phyloP scores from a whole-genome alignment of 2,888 invertebrate genomes.

The Nasonia oneida region DNA sequence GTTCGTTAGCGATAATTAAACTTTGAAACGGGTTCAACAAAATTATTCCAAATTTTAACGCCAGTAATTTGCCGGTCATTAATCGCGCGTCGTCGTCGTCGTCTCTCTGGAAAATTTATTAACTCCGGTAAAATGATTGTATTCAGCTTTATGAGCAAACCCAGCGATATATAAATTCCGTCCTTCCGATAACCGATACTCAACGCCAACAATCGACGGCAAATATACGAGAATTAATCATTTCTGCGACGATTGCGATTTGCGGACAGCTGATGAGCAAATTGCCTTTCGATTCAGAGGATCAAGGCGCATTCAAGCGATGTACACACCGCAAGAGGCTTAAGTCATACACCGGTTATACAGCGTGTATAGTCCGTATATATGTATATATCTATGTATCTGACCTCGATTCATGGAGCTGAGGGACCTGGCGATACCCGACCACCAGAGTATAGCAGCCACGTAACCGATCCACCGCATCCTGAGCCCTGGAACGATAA shows the following conservation, averaged over 20 bases:
- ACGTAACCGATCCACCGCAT: conserved; percentile 79
- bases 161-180: no score
- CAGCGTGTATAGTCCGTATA: neutral
- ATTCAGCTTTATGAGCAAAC: no score
- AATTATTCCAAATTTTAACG: neutral
- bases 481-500: conserved; percentile 76
- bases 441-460: conserved; percentile 79
- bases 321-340: conserved; percentile 8
- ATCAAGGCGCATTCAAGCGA: neutral
- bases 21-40: neutral
- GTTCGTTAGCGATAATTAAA: neutral
- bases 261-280: neutral
- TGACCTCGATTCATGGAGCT: conserved; percentile 79
- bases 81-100: no score
- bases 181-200: neutral
- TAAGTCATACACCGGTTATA: neutral
- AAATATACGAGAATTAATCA: neutral
- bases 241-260: neutral
- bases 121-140: neutral
- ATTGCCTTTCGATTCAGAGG: neutral
- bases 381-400: conserved; percentile 63
- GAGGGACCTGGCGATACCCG: conserved; percentile 78
- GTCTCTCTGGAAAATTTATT: no score
- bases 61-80: neutral
- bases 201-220: neutral